A percentile compares a stretch with the other conserved stretches of the same genome.
Conservation (phyloP, 2,797 vertebrate species). For the Antrozous pallidus region DNA sequence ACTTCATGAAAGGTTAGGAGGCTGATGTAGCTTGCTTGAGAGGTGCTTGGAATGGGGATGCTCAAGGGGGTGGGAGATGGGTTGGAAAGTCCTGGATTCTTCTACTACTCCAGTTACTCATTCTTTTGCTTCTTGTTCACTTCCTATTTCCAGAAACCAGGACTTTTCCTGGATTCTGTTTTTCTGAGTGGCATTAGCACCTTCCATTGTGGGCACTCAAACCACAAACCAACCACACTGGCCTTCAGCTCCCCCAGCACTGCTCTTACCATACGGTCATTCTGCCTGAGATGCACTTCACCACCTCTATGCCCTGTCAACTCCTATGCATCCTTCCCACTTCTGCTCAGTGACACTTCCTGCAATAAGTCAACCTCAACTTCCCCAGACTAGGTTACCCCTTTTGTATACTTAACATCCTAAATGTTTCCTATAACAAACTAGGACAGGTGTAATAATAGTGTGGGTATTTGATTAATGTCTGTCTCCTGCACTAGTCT, state of each 20-base stretch:
- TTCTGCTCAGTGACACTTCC: background rate
- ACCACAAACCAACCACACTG: background rate
- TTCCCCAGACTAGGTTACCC: background rate
- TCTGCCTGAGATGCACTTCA: background rate
- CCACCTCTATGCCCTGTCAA: background rate
- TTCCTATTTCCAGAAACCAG: background rate
- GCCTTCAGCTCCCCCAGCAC: background rate
- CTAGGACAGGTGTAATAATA: background rate
- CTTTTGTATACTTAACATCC: background rate
- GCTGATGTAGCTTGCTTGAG: background rate
- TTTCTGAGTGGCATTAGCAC: background rate
- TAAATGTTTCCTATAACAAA: background rate
- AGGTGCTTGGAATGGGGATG: background rate
- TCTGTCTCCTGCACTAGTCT: background rate
- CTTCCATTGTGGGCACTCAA: background rate
- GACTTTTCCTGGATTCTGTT: background rate
- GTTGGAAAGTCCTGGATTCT: background rate
- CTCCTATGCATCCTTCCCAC: background rate
- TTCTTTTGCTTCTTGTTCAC: background rate
- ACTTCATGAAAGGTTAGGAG: constrained; percentile 87
- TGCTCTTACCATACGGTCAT: background rate
- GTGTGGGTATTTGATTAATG: background rate
- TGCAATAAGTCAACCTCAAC: background rate
- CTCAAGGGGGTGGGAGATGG: too few relatives aligned
- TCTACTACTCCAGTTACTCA: background rate